phyloP scores from a whole-genome alignment of 2,797 vertebrate genomes.

The Anguilla obscura region DNA sequence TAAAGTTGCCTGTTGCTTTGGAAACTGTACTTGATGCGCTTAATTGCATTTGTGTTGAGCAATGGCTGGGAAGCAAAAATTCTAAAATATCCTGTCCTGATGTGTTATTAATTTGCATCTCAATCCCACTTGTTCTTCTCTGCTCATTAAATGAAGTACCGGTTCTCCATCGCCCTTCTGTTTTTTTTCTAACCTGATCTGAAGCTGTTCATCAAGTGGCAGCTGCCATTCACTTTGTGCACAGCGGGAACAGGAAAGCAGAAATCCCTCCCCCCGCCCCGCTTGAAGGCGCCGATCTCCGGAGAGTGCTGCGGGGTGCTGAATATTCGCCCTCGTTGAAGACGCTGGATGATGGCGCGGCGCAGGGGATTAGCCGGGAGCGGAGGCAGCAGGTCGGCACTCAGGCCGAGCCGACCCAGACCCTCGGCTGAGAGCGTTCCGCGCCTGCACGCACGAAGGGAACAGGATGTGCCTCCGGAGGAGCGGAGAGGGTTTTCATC shows the following conservation, averaged over 20 bases:
- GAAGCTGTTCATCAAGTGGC: neutral
- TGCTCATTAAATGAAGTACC: constrained; percentile 1
- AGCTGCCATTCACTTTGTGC: neutral
- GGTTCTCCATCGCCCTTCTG: neutral
- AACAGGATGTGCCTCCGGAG: neutral
- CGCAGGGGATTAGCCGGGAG: neutral
- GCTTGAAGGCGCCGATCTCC: neutral
- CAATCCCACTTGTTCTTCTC: neutral
- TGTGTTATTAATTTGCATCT: neutral
- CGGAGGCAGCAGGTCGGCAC: neutral
- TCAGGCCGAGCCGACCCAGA: neutral
- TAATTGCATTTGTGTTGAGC: neutral
- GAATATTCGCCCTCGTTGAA: neutral
- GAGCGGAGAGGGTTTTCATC: neutral
- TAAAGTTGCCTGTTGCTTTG: neutral
- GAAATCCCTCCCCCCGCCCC: neutral
- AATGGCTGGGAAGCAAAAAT: neutral
- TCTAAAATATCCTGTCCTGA: neutral
- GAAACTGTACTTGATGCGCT: neutral
- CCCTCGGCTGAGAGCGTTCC: neutral
- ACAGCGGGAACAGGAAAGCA: neutral
- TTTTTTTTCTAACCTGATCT: neutral
- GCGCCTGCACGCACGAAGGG: neutral
- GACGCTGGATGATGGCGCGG: neutral
- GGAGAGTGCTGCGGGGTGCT: neutral